phyloP scores from a whole-genome alignment of 2,888 invertebrate genomes.

The Eilema griseolum region DNA sequence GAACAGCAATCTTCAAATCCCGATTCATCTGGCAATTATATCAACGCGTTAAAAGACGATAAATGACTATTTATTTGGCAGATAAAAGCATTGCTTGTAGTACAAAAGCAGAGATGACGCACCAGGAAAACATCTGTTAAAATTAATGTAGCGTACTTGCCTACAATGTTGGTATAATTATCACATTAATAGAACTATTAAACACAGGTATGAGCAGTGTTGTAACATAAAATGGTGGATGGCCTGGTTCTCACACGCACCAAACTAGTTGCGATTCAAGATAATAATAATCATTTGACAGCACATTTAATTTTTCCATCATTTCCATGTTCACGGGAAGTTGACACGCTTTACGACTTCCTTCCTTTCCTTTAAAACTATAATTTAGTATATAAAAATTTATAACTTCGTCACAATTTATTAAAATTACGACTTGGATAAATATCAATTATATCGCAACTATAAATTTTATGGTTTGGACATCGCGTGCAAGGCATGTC shows the following conservation, averaged over 20 bases:
- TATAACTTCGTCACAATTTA: conserved; percentile 39
- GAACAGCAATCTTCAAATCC: background rate
- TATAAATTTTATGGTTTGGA: conserved; percentile 46
- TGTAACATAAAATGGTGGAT: conserved; percentile 7
- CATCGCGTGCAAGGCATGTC: conserved; percentile 55
- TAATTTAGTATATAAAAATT: conserved; percentile 29
- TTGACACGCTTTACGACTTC: conserved; percentile 44
- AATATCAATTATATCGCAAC: conserved; percentile 50
- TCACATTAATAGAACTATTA: conserved; percentile 7
- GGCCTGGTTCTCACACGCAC: conserved; percentile 23
- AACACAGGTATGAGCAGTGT: background rate
- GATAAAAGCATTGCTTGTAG: background rate
- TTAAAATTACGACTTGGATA: conserved; percentile 40
- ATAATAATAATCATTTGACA: conserved; percentile 26
- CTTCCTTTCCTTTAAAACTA: conserved; percentile 35
- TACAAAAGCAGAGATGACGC: conserved; percentile 5
- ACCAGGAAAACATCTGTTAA: conserved; percentile 13
- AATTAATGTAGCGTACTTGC: conserved; percentile 17
- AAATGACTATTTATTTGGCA: conserved; percentile 4
- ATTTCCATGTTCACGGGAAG: conserved; percentile 27
- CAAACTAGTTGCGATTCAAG: conserved; percentile 9
- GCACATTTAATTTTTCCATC: conserved; percentile 38
- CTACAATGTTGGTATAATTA: conserved; percentile 8
- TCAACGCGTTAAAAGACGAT: background rate
- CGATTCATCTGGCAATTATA: background rate